A percentile compares a stretch with the other conserved stretches of the same genome.
phyloP scores from a whole-genome alignment of 2,888 invertebrate species.

The Nymphalis c-album region DNA sequence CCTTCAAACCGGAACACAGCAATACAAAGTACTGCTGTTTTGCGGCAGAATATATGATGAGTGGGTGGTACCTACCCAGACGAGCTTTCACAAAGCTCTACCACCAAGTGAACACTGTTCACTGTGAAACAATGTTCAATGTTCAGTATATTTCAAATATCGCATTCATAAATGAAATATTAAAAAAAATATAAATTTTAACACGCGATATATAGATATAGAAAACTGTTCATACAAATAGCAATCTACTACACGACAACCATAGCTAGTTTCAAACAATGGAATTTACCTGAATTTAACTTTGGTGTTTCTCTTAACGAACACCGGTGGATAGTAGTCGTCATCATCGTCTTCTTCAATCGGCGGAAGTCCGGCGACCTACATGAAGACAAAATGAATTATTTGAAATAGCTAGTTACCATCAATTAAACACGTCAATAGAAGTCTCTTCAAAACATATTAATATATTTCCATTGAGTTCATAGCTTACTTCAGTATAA shows the following conservation, averaged over 20 bases:
- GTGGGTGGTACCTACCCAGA: no score
- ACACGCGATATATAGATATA: neutral
- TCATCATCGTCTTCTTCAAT: conserved; percentile 89
- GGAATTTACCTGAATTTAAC: conserved; percentile 82
- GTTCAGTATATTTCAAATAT: neutral
- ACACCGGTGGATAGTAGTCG: conserved; percentile 86
- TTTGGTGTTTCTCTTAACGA: conserved; percentile 89
- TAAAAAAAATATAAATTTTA: neutral
- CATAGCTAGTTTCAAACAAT: neutral
- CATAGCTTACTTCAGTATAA: conserved; percentile 87
- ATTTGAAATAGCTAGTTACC: neutral
- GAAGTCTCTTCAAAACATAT: neutral
- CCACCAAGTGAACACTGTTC: no score
- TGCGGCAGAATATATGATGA: no score
- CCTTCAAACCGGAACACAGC: no score
- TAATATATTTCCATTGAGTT: neutral
- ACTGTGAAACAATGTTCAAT: no score
- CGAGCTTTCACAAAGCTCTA: no score
- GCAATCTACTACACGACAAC: neutral
- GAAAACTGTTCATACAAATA: neutral
- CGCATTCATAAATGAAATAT: neutral
- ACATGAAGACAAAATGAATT: conserved; percentile 31
- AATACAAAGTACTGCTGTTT: no score
- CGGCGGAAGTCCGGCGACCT: conserved; percentile 86
- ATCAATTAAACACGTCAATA: no score